Conservation (phyloP, 2,888 invertebrate species). For the Xanthia icteritia region DNA sequence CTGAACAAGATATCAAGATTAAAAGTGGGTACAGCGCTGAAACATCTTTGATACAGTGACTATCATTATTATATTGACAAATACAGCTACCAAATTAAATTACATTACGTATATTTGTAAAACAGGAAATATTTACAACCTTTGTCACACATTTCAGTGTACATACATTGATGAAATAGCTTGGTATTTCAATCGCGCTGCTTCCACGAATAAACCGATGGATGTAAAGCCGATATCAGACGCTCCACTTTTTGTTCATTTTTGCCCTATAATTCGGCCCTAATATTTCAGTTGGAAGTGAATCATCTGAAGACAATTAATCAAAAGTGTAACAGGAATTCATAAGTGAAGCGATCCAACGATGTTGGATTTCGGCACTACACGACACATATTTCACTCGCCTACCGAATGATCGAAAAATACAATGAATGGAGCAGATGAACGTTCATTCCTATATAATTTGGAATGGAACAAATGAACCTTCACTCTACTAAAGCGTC, state of each 20-base stretch:
- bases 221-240: not conserved
- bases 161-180: conserved; percentile 31
- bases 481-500: not conserved
- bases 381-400: not conserved
- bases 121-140: conserved; percentile 32
- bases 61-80: conserved; percentile 7
- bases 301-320: not conserved
- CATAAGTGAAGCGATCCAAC: not conserved
- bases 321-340: too few species aligned
- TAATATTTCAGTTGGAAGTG: not conserved
- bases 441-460: not conserved
- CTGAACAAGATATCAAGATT: conserved; percentile 10
- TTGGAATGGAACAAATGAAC: not conserved
- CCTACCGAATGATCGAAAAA: not conserved
- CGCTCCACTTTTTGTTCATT: not conserved
- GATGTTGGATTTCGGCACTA: not conserved
- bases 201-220: conserved; percentile 26
- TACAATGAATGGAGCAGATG: not conserved
- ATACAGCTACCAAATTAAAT: conserved; percentile 10
- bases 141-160: conserved; percentile 29
- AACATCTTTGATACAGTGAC: not conserved
- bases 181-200: not conserved
- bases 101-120: not conserved
- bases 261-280: not conserved
- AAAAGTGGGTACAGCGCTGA: not conserved